A percentile compares a stretch with the other conserved stretches of the same genome.
Evolutionary conservation across 2,888 invertebrate genomes (phyloP).

Genomic region (Heliconius hortense): DNA sequence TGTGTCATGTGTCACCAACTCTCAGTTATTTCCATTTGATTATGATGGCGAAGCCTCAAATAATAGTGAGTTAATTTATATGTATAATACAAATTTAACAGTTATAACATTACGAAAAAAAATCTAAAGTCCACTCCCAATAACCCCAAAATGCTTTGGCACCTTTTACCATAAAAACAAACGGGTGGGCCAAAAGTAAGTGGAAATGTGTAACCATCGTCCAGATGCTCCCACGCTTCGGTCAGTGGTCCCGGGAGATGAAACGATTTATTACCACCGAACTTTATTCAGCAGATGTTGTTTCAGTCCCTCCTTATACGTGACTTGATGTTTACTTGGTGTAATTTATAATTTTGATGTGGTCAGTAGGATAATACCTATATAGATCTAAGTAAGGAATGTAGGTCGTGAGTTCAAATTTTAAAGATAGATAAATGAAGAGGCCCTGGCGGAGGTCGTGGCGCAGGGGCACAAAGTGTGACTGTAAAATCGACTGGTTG

Average conservation of each 20-base stretch:
- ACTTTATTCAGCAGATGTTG: conserved; percentile 28
- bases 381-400: no score
- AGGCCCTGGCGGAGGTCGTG: no score
- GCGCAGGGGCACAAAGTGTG: no score
- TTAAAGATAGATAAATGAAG: no score
- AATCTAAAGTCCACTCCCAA: not conserved
- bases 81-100: not conserved
- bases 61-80: not conserved
- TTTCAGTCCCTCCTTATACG: conserved; percentile 21
- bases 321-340: conserved; percentile 15
- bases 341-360: conserved; percentile 12
- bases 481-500: no score
- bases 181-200: conserved; percentile 35
- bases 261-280: conserved; percentile 34
- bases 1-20: not conserved
- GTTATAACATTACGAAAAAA: not conserved
- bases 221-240: conserved; percentile 30
- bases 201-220: conserved; percentile 34
- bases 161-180: conserved; percentile 30
- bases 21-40: not conserved
- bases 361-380: not conserved
- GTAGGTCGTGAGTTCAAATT: no score
- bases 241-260: conserved; percentile 36
- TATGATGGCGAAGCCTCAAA: not conserved
- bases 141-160: conserved; percentile 13